A percentile compares a stretch with the other conserved stretches of the same genome.
Conservation (phyloP, 2,888 invertebrate genomes). For the Habroteleia sp. region DNA sequence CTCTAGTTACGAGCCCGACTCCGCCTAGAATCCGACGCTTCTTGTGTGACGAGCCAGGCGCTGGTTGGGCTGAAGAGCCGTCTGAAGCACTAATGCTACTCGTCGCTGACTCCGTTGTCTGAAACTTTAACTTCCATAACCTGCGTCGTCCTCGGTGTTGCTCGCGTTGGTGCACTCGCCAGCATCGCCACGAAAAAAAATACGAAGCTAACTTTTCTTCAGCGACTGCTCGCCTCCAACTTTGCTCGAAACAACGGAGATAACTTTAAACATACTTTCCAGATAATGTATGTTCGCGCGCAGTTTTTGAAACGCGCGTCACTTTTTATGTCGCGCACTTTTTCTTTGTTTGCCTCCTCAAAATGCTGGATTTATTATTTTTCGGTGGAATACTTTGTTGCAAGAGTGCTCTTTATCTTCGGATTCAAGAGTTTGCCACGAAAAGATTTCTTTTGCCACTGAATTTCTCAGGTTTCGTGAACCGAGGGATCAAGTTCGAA, state of each 20-base stretch:
- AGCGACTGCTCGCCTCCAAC: slow-evolving; percentile 32
- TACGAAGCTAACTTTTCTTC: slow-evolving; percentile 23
- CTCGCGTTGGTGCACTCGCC: not conserved
- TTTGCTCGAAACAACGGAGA: slow-evolving; percentile 32
- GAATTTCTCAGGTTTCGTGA: too few species aligned
- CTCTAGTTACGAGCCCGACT: slow-evolving; percentile 63
- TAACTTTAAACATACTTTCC: slow-evolving; percentile 48
- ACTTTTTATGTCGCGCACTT: slow-evolving; percentile 31
- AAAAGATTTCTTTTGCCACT: too few species aligned
- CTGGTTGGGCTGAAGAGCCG: slow-evolving; percentile 68
- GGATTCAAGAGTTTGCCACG: slow-evolving; percentile 12
- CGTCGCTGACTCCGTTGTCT: slow-evolving; percentile 73
- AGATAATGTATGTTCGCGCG: slow-evolving; percentile 31
- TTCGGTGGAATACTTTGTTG: slow-evolving; percentile 17
- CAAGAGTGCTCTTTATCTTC: slow-evolving; percentile 25
- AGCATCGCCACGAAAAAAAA: slow-evolving; percentile 29
- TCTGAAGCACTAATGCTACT: slow-evolving; percentile 72
- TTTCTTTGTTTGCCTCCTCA: slow-evolving; percentile 23
- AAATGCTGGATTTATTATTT: slow-evolving; percentile 36
- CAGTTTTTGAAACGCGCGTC: slow-evolving; percentile 32
- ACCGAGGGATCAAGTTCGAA: too few species aligned
- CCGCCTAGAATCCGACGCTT: slow-evolving; percentile 44
- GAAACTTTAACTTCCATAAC: slow-evolving; percentile 66
- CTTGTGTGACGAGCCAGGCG: slow-evolving; percentile 62
- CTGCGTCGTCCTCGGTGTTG: slow-evolving; percentile 32